These are phyloP conservation scores for Paraplagusia blochii DNA, from an alignment of 2,113 vertebrate genomes.

Conservation along the genomic window DNA sequence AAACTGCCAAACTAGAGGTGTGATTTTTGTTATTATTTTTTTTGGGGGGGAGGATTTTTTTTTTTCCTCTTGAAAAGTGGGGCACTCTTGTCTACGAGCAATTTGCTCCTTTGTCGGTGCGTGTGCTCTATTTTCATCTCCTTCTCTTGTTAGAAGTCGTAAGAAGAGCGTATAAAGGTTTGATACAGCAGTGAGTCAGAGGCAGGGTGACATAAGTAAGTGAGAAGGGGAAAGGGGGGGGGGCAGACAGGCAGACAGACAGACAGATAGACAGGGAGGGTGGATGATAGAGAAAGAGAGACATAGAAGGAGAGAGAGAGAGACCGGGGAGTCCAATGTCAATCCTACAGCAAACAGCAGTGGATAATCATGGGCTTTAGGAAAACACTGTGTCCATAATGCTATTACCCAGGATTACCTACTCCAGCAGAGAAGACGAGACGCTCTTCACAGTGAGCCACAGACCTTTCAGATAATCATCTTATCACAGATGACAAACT, in stretches of 20 bases:
- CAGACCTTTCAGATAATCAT: conserved; percentile 77
- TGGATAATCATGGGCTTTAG: conserved; percentile 76
- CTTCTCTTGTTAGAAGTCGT: conserved; percentile 51
- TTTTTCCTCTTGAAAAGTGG: conserved; percentile 63
- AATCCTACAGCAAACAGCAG: conserved; percentile 73
- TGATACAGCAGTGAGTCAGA: conserved; percentile 66
- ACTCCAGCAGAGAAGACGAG: conserved; percentile 71
- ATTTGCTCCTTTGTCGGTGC: conserved; percentile 68
- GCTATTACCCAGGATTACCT: conserved; percentile 77
- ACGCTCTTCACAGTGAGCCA: conserved; percentile 72
- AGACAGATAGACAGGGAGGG: no score
- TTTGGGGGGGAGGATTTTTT: conserved; percentile 4
- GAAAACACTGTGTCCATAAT: conserved; percentile 77
- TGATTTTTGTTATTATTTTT: background rate
- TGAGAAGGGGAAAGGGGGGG: conserved; percentile 52
- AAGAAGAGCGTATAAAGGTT: conserved; percentile 57
- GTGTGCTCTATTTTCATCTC: conserved; percentile 70
- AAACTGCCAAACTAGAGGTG: conserved; percentile 52
- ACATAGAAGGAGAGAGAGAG: no score
- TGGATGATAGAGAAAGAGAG: no score
- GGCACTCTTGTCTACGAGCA: conserved; percentile 68
- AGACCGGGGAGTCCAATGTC: conserved; percentile 69
- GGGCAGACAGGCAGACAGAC: conserved; percentile 29
- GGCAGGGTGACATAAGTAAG: conserved; percentile 61
- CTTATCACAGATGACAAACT: conserved; percentile 75